phyloP scores from a whole-genome alignment of 2,888 invertebrate genomes.

The Hypercompe scribonia region DNA sequence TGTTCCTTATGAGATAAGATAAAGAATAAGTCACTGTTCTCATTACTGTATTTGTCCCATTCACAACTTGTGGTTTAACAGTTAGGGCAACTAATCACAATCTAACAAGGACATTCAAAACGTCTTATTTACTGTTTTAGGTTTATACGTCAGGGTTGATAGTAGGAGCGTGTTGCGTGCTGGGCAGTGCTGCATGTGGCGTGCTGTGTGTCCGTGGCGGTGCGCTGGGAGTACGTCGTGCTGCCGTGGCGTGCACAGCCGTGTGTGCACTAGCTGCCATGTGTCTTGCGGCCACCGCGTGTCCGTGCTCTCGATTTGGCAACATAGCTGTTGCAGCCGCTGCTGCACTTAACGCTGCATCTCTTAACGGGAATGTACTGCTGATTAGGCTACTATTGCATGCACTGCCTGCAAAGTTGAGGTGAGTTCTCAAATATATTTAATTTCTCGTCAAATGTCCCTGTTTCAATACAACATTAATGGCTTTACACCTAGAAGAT shows the following conservation, averaged over 20 bases:
- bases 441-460: too few species aligned
- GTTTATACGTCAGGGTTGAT: conserved; percentile 79
- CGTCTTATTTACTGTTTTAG: conserved; percentile 51
- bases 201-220: conserved; percentile 72
- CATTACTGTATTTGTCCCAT: not conserved
- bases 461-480: too few species aligned
- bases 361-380: conserved; percentile 79
- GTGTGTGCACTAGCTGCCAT: conserved; percentile 76
- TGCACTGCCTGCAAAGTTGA: conserved; percentile 78
- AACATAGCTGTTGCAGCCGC: conserved; percentile 76
- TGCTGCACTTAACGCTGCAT: conserved; percentile 77
- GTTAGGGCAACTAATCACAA: not conserved
- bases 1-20: too few species aligned
- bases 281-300: conserved; percentile 73
- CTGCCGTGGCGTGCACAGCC: conserved; percentile 73
- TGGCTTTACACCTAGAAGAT: too few species aligned
- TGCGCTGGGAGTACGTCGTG: conserved; percentile 71
- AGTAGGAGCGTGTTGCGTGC: conserved; percentile 78
- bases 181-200: conserved; percentile 77
- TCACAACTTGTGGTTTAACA: not conserved
- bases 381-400: conserved; percentile 74
- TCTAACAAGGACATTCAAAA: not conserved
- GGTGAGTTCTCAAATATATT: conserved; percentile 53
- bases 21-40: not conserved
- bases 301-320: conserved; percentile 67